Base-by-base conservation (phyloP, 2,888 invertebrate species). In the Venustoraphidia nigricollis region DNA sequence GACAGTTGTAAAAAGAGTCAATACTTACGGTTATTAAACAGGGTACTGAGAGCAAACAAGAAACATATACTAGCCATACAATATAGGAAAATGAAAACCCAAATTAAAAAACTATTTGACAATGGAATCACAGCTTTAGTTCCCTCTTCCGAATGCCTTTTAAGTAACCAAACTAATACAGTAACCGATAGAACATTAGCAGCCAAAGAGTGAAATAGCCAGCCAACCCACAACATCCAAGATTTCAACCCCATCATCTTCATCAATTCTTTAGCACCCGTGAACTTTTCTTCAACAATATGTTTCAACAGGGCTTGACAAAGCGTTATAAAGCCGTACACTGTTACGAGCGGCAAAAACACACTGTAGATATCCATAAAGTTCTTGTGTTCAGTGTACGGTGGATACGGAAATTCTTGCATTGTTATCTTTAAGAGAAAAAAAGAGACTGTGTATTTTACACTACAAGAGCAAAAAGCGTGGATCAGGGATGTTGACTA, bases 161-260 rank as follows among this genome's bases (percentile, higher is more conserved):
- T 81, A 55, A 81, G 60, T 44, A 82, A 58, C 2, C 76, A 53
- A 2, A 75, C 68, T 34, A 83, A 73, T 1, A 78, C 55, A 10
- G 71, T 54, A 1, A 79, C 69, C 0, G 83, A 75, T 38, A 85
- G 60, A 1, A 79, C 55, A 48, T 85, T 69, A 59, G 81, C 80
- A 4, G 82, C 55, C 54, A 88, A 77, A 48, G 83, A 81, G 60
- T 88, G 86, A 41, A 80, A 69, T 64, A 88, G 90, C 88, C 91
- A 91, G 2, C 89, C 87, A 0, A 75, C 62, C 90, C 92, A 92
- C 58, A 91, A 83, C 53, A 90, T 67, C 82, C 86, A 88, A 47
- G 81, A 81, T 36, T 79, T 75, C 34, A 93, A 67, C 2, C 93
- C 93, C 83, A 91, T 90, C 67, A 92, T 87, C 71, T 89, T 90